phyloP scores from a whole-genome alignment of 92 coral and sea anemone species.

The Epizoanthus fatuus region DNA sequence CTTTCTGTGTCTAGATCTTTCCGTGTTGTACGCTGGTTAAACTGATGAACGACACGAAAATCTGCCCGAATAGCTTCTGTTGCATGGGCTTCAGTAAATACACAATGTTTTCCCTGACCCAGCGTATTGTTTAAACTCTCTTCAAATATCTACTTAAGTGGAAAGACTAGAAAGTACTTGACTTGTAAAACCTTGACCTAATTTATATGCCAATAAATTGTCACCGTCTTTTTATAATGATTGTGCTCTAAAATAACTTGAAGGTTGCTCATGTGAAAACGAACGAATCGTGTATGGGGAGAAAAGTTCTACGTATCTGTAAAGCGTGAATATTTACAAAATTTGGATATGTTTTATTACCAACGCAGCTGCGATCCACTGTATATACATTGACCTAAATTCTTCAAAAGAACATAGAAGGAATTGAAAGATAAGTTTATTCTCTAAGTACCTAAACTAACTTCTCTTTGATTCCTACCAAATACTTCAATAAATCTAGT shows the following conservation, averaged over 20 bases:
- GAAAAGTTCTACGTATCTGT: neutral
- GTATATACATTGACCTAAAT: neutral
- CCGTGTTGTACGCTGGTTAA: too few relatives aligned
- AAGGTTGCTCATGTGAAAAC: neutral
- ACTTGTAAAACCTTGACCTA: neutral
- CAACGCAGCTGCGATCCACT: constrained; percentile 6
- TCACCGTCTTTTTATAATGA: neutral
- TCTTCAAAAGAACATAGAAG: constrained; percentile 9
- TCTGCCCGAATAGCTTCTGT: too few relatives aligned
- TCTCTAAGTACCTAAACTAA: constrained; percentile 5
- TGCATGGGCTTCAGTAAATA: too few relatives aligned
- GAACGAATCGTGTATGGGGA: neutral
- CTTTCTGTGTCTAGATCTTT: too few relatives aligned
- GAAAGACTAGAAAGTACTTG: neutral
- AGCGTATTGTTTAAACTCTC: too few relatives aligned
- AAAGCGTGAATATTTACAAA: neutral
- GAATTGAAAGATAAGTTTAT: constrained; percentile 1
- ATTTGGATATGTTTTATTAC: neutral
- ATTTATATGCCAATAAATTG: neutral
- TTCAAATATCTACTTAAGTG: neutral
- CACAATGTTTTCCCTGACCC: too few relatives aligned
- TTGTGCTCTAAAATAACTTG: neutral
- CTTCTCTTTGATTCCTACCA: neutral
- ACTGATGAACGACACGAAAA: too few relatives aligned
- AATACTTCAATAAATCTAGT: constrained; percentile 4